Base-by-base conservation (phyloP, 2,888 invertebrate genomes). In the Aleiodes testaceus region DNA sequence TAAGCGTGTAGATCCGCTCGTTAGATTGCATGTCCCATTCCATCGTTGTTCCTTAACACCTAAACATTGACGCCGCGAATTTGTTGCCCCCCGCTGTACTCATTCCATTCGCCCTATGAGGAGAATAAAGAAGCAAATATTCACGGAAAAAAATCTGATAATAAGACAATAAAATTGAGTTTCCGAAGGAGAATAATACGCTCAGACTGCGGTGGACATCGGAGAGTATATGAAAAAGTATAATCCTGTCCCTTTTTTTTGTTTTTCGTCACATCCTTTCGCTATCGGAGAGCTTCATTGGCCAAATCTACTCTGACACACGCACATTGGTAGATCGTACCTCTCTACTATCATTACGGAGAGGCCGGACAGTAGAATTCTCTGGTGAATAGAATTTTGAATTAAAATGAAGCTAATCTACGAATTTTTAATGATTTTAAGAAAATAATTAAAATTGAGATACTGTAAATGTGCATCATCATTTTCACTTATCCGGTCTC, bases 231-330 rank as follows among this genome's bases (percentile, higher is more conserved):
- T 26, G 7, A 47, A 12, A 11, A 26, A 11, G 14, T 30, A 14
- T 59, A 52, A 61, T 9, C 45, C 26, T 45, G 63, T 47, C 12
- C 11, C 9, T 53, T 53, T 63, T 63, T 63, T 63, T 9, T 36
- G 30, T n/a, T 30, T 30, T n/a, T 42, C 44, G 42, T 55, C 47
- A 68, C 72, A 82, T 81, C 80, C 81, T 82, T 81, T 82, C 80
- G 77, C 75, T 69, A 73, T 75, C 73, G 53, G 64, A 36, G 67
- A 68, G 65, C 73, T 80, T 79, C 79, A 87, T 87, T 87, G 86
- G 87, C 86, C 83, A 87, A 87, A 87, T 87, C 85, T 84, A 79
- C 79, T 73, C 66, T 79, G 78, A 78, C 82, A 84, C 87, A 87
- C 87, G 86, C 85, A 83, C 87, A 76, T 86, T 84, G 84, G 87